Conservation (phyloP, 2,797 vertebrate genomes). For the Pipistrellus pipistrellus region DNA sequence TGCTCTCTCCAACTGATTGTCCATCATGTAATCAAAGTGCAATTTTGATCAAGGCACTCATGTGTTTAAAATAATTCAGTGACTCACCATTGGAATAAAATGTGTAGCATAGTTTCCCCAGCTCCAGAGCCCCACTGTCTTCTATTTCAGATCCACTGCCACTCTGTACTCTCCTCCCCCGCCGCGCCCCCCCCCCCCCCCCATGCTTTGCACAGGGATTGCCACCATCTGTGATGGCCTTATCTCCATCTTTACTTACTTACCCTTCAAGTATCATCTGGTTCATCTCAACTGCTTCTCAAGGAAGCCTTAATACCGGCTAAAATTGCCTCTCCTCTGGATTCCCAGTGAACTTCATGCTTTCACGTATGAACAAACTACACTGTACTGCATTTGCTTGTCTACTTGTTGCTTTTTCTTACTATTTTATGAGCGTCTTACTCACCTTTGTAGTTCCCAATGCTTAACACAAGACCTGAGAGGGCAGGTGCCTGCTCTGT, state of each 20-base stretch:
- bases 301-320: background rate
- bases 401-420: background rate
- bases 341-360: background rate
- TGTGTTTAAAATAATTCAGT: background rate
- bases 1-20: background rate
- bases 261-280: background rate
- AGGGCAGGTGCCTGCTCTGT: background rate
- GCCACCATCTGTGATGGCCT: too few species aligned
- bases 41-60: background rate
- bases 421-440: background rate
- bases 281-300: background rate
- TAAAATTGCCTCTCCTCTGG: background rate
- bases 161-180: too few species aligned
- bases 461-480: background rate
- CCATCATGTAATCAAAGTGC: background rate
- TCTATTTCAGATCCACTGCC: background rate
- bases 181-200: too few species aligned
- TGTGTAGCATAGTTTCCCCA: background rate
- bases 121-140: background rate
- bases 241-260: background rate
- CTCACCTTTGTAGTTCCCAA: background rate
- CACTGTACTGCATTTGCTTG: background rate
- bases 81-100: background rate
- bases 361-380: background rate
- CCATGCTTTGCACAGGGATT: too few species aligned